These are phyloP conservation scores for Maccullochella peelii DNA, from an alignment of 2,113 vertebrate species.

Conservation along the genomic window DNA sequence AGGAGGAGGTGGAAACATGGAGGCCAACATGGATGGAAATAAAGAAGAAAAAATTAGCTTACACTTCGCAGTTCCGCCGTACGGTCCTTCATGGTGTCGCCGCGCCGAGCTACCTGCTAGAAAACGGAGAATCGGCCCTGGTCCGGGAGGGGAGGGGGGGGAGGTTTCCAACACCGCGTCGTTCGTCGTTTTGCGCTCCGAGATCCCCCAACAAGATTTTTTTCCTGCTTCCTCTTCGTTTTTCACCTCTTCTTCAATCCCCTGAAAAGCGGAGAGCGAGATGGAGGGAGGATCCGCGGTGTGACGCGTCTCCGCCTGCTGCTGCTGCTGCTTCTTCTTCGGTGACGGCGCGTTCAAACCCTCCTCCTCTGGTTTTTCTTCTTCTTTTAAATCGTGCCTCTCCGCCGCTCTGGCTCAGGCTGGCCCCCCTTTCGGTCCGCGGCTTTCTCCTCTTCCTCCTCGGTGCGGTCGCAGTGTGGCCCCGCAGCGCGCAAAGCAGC, in stretches of 20 bases:
- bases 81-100: constrained; percentile 79
- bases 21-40: constrained; percentile 37
- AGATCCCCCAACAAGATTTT: constrained; percentile 20
- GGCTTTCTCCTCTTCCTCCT: constrained; percentile 66
- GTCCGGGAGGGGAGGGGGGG: constrained; percentile 60
- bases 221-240: constrained; percentile 8
- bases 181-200: constrained; percentile 59
- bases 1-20: constrained; percentile 18
- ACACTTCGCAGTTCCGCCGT: constrained; percentile 81
- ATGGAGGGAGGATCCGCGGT: constrained; percentile 55
- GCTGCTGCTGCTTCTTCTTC: constrained; percentile 19
- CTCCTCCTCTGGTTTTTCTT: constrained; percentile 28
- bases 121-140: constrained; percentile 58
- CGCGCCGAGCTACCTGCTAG: constrained; percentile 64
- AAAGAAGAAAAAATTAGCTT: constrained; percentile 43
- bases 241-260: constrained; percentile 15
- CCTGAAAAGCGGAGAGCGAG: constrained; percentile 2
- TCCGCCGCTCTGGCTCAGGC: constrained; percentile 54
- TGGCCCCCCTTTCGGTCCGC: constrained; percentile 49
- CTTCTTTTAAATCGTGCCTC: constrained; percentile 14
- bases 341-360: constrained; percentile 12
- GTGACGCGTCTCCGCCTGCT: constrained; percentile 69
- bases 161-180: constrained; percentile 53
- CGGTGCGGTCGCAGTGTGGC: constrained; percentile 78
- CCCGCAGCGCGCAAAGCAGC: constrained; percentile 77